These are phyloP conservation scores for Gonioctena quinquepunctata DNA, from an alignment of 1,140 invertebrate genomes.

Conservation along the genomic window DNA sequence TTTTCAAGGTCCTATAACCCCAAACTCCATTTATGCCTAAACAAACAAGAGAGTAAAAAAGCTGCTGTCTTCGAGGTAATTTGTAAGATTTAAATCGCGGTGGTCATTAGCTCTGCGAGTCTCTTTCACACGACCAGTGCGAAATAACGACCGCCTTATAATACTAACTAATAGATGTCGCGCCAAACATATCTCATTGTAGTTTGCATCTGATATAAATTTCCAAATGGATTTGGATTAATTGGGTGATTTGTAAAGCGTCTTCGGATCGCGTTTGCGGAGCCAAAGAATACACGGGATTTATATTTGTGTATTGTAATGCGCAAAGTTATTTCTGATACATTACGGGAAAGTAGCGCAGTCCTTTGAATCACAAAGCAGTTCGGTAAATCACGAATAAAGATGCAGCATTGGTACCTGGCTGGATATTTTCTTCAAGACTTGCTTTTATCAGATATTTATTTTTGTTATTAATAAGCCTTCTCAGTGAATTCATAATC, in stretches of 20 bases:
- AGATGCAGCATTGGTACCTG: too few species aligned
- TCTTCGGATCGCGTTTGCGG: neutral
- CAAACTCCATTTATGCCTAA: too few species aligned
- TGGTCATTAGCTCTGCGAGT: neutral
- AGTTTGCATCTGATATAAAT: neutral
- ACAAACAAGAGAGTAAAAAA: too few species aligned
- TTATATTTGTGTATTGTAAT: neutral
- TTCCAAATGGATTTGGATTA: neutral
- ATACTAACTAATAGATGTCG: neutral
- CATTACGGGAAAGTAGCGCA: neutral
- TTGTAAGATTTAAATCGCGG: neutral
- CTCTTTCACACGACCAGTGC: neutral
- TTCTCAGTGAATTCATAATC: too few species aligned
- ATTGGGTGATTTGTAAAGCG: neutral
- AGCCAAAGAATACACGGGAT: neutral
- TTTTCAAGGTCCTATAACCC: too few species aligned
- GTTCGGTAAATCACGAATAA: neutral
- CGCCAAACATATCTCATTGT: neutral
- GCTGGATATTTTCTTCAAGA: too few species aligned
- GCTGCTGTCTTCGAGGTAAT: neutral
- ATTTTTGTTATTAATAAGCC: too few species aligned
- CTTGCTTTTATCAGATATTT: too few species aligned
- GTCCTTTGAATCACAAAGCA: neutral
- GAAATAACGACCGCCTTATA: neutral
- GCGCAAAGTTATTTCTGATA: neutral